phyloP scores from a whole-genome alignment of 2,888 invertebrate genomes.

The Hydriomena furcata region DNA sequence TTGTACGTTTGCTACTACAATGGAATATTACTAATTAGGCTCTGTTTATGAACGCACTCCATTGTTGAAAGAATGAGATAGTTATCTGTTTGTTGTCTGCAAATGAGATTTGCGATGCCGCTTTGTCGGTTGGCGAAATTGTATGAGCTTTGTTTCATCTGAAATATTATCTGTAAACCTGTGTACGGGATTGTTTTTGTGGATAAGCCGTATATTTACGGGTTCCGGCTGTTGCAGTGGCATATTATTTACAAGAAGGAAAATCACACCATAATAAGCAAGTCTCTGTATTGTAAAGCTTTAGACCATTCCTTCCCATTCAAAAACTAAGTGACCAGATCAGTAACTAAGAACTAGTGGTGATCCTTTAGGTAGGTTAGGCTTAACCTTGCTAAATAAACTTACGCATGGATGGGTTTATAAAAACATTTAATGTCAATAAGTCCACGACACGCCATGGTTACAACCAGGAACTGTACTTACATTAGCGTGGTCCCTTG shows the following conservation, averaged over 20 bases:
- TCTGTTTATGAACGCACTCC: conserved; percentile 78
- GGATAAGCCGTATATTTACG: conserved; percentile 40
- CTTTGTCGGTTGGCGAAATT: conserved; percentile 77
- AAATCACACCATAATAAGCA: no score
- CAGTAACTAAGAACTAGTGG: no score
- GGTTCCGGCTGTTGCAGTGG: conserved; percentile 5
- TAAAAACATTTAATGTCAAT: no score
- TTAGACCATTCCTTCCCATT: no score
- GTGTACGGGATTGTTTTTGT: conserved; percentile 56
- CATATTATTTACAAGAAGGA: not conserved
- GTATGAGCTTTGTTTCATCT: conserved; percentile 77
- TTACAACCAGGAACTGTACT: not conserved
- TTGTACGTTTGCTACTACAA: conserved; percentile 76
- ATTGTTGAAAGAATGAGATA: conserved; percentile 82
- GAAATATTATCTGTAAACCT: conserved; percentile 62
- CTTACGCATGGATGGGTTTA: no score
- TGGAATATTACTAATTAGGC: conserved; percentile 83
- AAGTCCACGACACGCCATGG: not conserved
- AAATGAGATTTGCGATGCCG: conserved; percentile 80
- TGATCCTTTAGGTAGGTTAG: no score
- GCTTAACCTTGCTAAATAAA: no score
- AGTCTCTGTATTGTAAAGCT: no score
- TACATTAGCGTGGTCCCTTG: conserved; percentile 8
- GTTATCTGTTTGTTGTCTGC: conserved; percentile 79
- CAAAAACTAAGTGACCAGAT: no score